Conservation (phyloP, 2,113 vertebrate species). For the Oxygymnocypris stewartii region DNA sequence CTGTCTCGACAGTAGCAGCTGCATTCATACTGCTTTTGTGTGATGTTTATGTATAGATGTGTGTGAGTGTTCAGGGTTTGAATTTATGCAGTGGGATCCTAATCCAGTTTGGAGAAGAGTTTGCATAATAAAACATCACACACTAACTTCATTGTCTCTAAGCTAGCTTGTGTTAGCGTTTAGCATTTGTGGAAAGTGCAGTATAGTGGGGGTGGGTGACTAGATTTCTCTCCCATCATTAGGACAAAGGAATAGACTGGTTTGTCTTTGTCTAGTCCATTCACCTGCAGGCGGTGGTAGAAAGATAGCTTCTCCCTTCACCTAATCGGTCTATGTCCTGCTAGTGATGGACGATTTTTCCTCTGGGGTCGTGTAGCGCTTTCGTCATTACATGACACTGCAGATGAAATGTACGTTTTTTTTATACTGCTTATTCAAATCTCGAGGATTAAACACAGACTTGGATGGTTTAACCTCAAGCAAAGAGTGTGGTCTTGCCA, state of each 20-base stretch:
- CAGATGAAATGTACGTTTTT: neutral
- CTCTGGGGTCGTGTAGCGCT: neutral
- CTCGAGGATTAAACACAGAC: neutral
- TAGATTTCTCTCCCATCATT: conserved; percentile 44
- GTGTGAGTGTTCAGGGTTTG: neutral
- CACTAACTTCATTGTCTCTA: conserved; percentile 14
- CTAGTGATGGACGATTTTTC: conserved; percentile 28
- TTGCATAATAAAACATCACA: conserved; percentile 40
- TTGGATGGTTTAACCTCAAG: neutral
- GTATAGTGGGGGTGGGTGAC: conserved; percentile 13
- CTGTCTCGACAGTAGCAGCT: neutral
- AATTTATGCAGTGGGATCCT: conserved; percentile 36
- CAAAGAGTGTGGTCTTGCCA: neutral
- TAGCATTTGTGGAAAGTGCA: neutral
- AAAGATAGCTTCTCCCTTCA: conserved; percentile 26
- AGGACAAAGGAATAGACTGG: conserved; percentile 33
- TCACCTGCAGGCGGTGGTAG: conserved; percentile 18
- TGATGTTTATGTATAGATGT: conserved; percentile 15
- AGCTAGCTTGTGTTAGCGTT: conserved; percentile 21
- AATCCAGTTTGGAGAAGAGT: conserved; percentile 43
- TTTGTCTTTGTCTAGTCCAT: conserved; percentile 41
- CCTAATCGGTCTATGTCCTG: conserved; percentile 18
- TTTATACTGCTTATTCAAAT: neutral
- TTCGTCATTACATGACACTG: neutral
- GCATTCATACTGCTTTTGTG: neutral